Percentiles rank a stretch among this genome's conserved stretches.
These are phyloP conservation scores for Acrobeloides nanus DNA, from an alignment of 2,888 invertebrate species.

Conservation along the genomic window DNA sequence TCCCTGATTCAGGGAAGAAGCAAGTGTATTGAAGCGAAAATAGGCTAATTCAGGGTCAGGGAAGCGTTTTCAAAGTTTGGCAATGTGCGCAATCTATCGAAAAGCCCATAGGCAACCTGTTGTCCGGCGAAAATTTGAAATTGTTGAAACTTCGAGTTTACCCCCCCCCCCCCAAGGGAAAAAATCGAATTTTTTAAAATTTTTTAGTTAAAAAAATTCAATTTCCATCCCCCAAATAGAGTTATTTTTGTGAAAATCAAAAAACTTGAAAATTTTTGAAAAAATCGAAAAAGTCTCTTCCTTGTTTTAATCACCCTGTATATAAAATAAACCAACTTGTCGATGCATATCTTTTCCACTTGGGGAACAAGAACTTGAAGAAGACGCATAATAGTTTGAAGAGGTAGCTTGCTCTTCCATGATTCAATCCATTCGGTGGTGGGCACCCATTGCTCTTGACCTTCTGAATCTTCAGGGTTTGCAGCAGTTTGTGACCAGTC, in stretches of 20 bases:
- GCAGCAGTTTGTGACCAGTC: constrained; percentile 12
- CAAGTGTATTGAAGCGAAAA: too few species aligned
- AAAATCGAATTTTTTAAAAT: background rate
- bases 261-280: too few species aligned
- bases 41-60: too few species aligned
- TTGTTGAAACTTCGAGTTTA: background rate
- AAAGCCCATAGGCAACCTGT: too few species aligned
- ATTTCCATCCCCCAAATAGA: too few species aligned
- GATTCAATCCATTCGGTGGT: constrained; percentile 84
- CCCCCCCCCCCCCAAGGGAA: background rate
- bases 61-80: too few species aligned
- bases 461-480: constrained; percentile 16
- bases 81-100: too few species aligned
- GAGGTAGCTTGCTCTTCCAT: constrained; percentile 91
- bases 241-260: too few species aligned
- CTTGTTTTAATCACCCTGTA: background rate
- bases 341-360: constrained; percentile 99
- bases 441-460: constrained; percentile 68
- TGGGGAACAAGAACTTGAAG: constrained; percentile 97
- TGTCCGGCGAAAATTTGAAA: too few species aligned
- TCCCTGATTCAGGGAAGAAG: too few species aligned
- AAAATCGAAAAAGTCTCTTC: background rate
- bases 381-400: constrained; percentile 97
- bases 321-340: constrained; percentile 67
- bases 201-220: background rate